Conservation (phyloP, 2,113 vertebrate genomes). For the human (Homo sapiens) region GRCh38 chr2:16460001-16460500, state of each 20-base stretch:
- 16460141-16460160: neutral
- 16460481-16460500: neutral
- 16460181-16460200: neutral
- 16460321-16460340: neutral
- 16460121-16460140: neutral
- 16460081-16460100: neutral
- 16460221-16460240: neutral
- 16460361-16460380: neutral
- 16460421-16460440: neutral
- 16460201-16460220: neutral
- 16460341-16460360: neutral
- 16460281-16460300: neutral
- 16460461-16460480: neutral
- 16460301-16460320: neutral
- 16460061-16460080: neutral
- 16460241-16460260: neutral
- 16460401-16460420: neutral
- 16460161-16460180: neutral
- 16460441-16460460: neutral
- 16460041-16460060: constrained; percentile 16
- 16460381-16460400: neutral
- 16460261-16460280: neutral
- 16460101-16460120: neutral
- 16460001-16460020: neutral
- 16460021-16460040: neutral